phyloP scores from a whole-genome alignment of 2,797 vertebrate genomes.

The Thalassophryne amazonica region DNA sequence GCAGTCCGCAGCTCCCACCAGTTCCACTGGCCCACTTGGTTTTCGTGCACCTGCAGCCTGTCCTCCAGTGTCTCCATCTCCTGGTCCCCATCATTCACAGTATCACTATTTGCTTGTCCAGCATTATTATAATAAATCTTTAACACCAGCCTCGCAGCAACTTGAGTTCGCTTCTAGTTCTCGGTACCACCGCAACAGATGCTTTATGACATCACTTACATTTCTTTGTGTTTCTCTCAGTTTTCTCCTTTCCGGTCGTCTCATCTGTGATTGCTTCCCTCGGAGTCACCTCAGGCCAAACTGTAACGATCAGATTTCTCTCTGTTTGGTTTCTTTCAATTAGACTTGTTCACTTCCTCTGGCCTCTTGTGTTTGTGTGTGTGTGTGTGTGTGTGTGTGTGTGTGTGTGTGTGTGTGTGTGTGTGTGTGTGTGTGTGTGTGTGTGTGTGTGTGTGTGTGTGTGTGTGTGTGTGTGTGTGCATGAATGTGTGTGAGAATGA shows the following conservation, averaged over 20 bases:
- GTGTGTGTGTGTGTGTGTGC: slow-evolving; percentile 11
- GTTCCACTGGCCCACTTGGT: too few relatives aligned
- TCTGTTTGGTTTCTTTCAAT: slow-evolving; percentile 79
- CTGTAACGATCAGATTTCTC: slow-evolving; percentile 67
- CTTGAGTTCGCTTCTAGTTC: too few relatives aligned
- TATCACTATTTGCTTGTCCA: too few relatives aligned
- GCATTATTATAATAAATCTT: too few relatives aligned
- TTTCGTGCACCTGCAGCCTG: too few relatives aligned
- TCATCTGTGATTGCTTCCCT: neutral
- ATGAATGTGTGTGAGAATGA: slow-evolving; percentile 2
- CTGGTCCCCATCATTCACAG: too few relatives aligned
- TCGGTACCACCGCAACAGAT: too few relatives aligned
- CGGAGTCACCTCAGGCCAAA: slow-evolving; percentile 48
- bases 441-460: slow-evolving; percentile 15
- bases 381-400: slow-evolving; percentile 15
- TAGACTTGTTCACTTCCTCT: slow-evolving; percentile 64
- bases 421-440: neutral
- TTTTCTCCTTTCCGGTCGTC: slow-evolving; percentile 5
- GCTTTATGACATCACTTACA: too few relatives aligned
- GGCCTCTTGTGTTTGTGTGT: slow-evolving; percentile 20
- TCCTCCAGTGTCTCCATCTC: too few relatives aligned
- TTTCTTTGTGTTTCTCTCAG: too few relatives aligned
- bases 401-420: slow-evolving; percentile 11
- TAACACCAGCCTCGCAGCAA: too few relatives aligned
- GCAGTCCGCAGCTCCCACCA: too few relatives aligned